Base-by-base conservation (phyloP, 1,140 invertebrate species). In the Bursaphelenchus mucronatus region DNA sequence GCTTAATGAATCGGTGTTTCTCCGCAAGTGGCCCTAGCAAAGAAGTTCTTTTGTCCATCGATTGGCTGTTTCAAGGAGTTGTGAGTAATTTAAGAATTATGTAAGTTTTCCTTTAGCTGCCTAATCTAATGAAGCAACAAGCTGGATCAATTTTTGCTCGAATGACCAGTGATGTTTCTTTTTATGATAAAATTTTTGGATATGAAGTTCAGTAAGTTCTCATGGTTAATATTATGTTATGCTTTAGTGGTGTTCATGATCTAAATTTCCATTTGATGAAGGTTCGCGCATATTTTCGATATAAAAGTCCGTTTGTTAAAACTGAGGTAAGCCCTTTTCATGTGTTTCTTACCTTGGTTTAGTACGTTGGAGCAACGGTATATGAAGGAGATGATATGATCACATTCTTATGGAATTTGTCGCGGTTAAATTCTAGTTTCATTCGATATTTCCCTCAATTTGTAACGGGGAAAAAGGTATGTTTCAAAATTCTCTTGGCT, bases 261-360 rank as follows among this genome's bases (percentile, higher is more conserved):
- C 51, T 66, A 17, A 41, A 61, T 44, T 11, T 66, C 7, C 64
- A 66, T 53, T 40, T 66, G n/a, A 41, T 47, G n/a, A 69, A 69
- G 43, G 53, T 69, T 8, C 67, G 67, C 19, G 50, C 67, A 8
- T 69, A 69, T 51, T 68, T 65, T 15, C 50, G 50, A 39, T 71
- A 59, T 46, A 68, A 68, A 43, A 70, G 67, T 41, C 65, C 67
- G 39, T 61, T 63, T 46, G 70, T 70, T 47, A 50, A 51, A 51
- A 30, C 57, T 39, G 66, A 72, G 64, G 65, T 67, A 44, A 46
- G 44, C 30, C 19, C n/a, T 13, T 46, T 59, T 1, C 3, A 59
- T 17, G 50, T 17, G 52, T 19, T 49, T n/a, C 10, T 61, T 19
- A 11, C 6, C n/a, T 61, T 11, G 4, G 8, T 66, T 59, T 41